Evolutionary conservation across 1,140 invertebrate genomes (phyloP), one percentile per base, ranked within the genome.

Genomic region (Hylyphantes graminicola): DNA sequence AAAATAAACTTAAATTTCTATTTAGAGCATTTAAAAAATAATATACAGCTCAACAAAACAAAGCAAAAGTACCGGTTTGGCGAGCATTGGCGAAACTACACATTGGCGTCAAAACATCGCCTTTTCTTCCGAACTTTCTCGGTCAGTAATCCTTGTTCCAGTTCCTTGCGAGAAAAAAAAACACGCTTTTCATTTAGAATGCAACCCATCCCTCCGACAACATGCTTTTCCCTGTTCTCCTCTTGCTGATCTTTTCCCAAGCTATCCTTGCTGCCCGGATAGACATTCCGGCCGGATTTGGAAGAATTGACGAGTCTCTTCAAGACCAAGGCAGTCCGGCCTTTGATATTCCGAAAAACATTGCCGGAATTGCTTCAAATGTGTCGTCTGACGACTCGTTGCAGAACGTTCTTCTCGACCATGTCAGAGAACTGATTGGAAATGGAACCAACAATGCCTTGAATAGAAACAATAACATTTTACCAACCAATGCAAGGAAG

Each of bases 181-280:
- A 54, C 59, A 70, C 77, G 77, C 77, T 80, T 80, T 35, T 70
- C 77, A 80, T 15, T 72, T 65, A 70, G 64, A 55, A 80, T 80
- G 77, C 70, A 70, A 80, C 35, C 50, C 51, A 17, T 55, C 77
- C 67, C 50, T 50, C 77, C 13, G 77, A 54, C 76, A 78, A 64
- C 76, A 78, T 78, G 76, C 35, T 13, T 78, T 21, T 7, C 19
- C 57, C 48, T 65, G 55, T 19, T 53, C 48, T 9, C 12, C 57
- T 76, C 57, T 13, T 63, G 7, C 35, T 21, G 17, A 35, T 53
- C 35, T 67, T 53, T 0, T 0, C 57, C 53, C 11, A 74, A 57
- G 12, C 15, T 19, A 53, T 57, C 35, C 72, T 35, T n/a, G 76
- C 61, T 2, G 50, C 61, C n/a, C 61, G 61, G 0, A 65, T 76